Base-by-base conservation (phyloP, 2,888 invertebrate species). In the Cordilura impudica region DNA sequence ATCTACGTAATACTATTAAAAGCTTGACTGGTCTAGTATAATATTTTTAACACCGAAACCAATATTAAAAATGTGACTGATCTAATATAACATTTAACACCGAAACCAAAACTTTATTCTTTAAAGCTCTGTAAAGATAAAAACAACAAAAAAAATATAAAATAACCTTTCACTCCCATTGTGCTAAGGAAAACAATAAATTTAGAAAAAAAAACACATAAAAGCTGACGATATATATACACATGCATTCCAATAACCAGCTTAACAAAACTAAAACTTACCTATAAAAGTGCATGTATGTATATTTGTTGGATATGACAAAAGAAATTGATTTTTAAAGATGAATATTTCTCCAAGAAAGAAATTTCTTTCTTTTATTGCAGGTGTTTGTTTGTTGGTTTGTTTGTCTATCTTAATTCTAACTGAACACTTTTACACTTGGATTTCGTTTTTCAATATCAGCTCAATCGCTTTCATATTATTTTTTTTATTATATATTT, bases 381-480 rank as follows among this genome's bases (percentile, higher is more conserved):
- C 72, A 72, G 72, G 72, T 72, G 72, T 72, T 47, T 56, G 3
- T 26, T 4, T 47, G 23, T 21, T 56, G 23, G 5, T 16, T 47
- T 39, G 23, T 54, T 49, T 63, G 26, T 29, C 14, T 12, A 16
- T 63, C 12, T 8, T 53, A 60, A 76, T 81, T 81, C 69, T 70
- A 49, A 61, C 66, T 31, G 16, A 71, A 61, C 58, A 75, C 63
- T 51, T 67, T 53, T 63, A 26, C 47, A 75, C 49, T 39, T 58
- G 31, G 47, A 61, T 71, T 60, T 60, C 45, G 65, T 71, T 71
- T 71, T 71, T 65, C 43, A 66, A 60, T 77, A 54, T 71, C 54
- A 31, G 12, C n/a, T 39, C 56, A 75, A 74, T 75, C 26, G 56
- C 75, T 75, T 70, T 75, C 75, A 39, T 71, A 58, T 73, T 72